phyloP scores from a whole-genome alignment of 2,888 invertebrate genomes.

The Apodemia duryi region DNA sequence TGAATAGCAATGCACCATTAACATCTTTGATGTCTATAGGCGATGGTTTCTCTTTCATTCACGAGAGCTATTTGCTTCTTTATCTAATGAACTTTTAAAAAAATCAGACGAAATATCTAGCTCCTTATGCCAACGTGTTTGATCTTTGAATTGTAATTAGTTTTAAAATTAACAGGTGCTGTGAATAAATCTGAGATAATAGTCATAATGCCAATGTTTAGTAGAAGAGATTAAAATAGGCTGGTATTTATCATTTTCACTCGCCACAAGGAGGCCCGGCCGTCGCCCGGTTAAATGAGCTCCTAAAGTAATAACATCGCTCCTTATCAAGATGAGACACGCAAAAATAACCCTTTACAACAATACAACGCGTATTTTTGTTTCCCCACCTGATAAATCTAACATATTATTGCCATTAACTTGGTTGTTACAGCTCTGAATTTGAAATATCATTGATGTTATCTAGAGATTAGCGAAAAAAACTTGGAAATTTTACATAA shows the following conservation, averaged over 20 bases:
- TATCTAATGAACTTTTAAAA: no score
- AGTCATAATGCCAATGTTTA: background rate
- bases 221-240: conserved; percentile 1
- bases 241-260: background rate
- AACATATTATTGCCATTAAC: background rate
- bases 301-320: background rate
- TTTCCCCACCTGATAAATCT: background rate
- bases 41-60: no score
- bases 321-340: conserved; percentile 4
- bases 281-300: background rate
- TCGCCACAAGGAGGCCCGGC: background rate
- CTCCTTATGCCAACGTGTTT: no score
- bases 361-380: background rate
- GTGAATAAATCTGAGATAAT: background rate
- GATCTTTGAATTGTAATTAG: no score
- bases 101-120: no score
- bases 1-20: no score
- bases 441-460: background rate
- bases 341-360: background rate
- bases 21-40: no score
- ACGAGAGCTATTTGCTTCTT: no score
- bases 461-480: background rate
- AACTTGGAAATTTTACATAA: background rate
- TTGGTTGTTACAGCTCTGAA: background rate
- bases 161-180: no score